Percentiles rank a stretch among this genome's conserved stretches.
These are phyloP conservation scores for Carduelis carduelis DNA, from an alignment of 2,797 vertebrate genomes.

Conservation along the genomic window DNA sequence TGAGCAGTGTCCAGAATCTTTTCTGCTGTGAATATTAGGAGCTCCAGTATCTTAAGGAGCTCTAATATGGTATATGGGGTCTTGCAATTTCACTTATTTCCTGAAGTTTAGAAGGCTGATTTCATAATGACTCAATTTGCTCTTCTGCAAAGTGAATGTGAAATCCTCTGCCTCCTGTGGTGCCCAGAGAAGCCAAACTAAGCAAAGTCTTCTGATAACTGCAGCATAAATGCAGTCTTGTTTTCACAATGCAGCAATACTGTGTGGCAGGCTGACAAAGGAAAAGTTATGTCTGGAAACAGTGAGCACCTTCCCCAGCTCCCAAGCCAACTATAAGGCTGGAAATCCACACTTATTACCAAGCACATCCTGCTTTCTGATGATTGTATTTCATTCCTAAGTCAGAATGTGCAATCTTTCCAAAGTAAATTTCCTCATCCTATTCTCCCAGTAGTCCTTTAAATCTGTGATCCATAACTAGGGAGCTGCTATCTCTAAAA, in stretches of 20 bases:
- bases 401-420: not conserved
- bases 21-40: not conserved
- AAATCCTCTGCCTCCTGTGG: not conserved
- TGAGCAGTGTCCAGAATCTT: not conserved
- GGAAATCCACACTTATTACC: not conserved
- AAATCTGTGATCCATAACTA: not conserved
- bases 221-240: not conserved
- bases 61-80: not conserved
- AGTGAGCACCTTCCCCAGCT: not conserved
- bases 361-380: not conserved
- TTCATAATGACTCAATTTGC: not conserved
- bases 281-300: not conserved
- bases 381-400: not conserved
- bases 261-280: not conserved
- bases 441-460: not conserved
- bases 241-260: not conserved
- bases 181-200: not conserved
- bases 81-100: not conserved
- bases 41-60: not conserved
- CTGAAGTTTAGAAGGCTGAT: not conserved
- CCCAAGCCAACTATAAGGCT: not conserved
- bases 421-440: not conserved
- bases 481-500: not conserved
- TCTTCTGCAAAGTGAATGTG: not conserved
- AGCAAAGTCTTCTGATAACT: not conserved